Conservation (phyloP, 2,797 vertebrate genomes). For the Alcedo atthis region DNA sequence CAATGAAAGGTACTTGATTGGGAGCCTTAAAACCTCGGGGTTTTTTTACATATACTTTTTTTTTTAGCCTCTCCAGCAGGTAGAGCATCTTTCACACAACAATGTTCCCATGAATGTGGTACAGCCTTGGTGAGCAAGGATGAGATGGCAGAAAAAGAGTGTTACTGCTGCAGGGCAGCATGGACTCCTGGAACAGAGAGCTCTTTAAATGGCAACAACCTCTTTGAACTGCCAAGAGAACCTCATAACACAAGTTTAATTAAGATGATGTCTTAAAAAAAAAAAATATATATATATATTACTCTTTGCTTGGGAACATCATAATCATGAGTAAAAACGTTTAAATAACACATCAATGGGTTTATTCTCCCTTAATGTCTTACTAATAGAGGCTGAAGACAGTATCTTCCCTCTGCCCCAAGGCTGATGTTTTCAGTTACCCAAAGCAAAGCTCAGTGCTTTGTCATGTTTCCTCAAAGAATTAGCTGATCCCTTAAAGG, state of each 20-base stretch:
- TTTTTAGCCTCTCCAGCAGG: not conserved
- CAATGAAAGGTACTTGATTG: not conserved
- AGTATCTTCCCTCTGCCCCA: not conserved
- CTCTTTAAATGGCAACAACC: not conserved
- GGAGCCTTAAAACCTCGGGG: not conserved
- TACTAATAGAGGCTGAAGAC: fast-evolving
- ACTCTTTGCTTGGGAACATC: not conserved
- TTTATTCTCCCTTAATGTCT: not conserved
- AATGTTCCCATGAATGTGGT: not conserved
- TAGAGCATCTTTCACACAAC: not conserved
- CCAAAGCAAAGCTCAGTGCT: not conserved
- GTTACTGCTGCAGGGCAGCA: not conserved
- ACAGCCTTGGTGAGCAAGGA: not conserved
- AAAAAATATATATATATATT: not conserved
- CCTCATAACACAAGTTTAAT: not conserved
- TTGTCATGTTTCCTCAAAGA: not conserved
- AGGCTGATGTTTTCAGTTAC: not conserved
- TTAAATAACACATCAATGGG: not conserved
- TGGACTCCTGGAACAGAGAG: not conserved
- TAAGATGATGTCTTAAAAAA: not conserved
- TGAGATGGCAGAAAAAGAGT: not conserved
- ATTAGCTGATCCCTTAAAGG: not conserved
- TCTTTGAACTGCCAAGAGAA: not conserved
- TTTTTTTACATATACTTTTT: not conserved
- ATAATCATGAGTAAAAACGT: not conserved